Base-by-base conservation (phyloP, 2,888 invertebrate species). In the Gonocerus acuteangulatus region DNA sequence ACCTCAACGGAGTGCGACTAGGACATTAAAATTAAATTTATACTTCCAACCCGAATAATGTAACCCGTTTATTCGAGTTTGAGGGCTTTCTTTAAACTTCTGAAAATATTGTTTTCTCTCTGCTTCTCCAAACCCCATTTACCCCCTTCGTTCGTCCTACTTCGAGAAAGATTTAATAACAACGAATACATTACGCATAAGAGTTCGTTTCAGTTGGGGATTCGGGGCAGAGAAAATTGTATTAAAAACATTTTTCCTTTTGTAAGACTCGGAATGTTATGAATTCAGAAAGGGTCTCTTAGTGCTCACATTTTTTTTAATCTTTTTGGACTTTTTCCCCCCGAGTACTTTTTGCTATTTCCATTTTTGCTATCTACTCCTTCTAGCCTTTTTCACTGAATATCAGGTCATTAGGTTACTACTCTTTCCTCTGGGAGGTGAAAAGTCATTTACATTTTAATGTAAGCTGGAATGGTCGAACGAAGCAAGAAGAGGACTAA, bases 241-340 rank as follows among this genome's bases (percentile, higher is more conserved):
- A 51, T 51, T 51, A 51, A 51, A 51, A 51, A 51, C 51, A 51
- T 51, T 51, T 51, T 34, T 51, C 34, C 34, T 51, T 51, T 32
- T 23, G 32, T 51, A 18, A 51, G 32, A 36, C 19, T n/a, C 19
- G 32, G 36, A 7, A 27, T 51, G 36, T 51, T 51, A 16, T 34
- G 51, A 51, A 51, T 51, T 51, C 51, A 34, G 21, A 51, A 51
- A 51, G 51, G 34, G 34, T 34, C 51, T 51, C n/a, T 34, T 27
- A 51, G 51, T 18, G 9, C 27, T 27, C 27, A 34, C 32, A 34
- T 36, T 36, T 32, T n/a, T n/a, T n/a, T n/a, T n/a, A n/a, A n/a
- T n/a, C n/a, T n/a, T n/a, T 34, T 19, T 7, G 32, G 18, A 0
- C 2, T n/a, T 51, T 51, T 16, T 32, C 18, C 27, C 27, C 27